Evolutionary conservation across 2,797 vertebrate species (phyloP), one percentile per base, ranked within the genome.

Genomic region (Peromyscus melanophrys): DNA sequence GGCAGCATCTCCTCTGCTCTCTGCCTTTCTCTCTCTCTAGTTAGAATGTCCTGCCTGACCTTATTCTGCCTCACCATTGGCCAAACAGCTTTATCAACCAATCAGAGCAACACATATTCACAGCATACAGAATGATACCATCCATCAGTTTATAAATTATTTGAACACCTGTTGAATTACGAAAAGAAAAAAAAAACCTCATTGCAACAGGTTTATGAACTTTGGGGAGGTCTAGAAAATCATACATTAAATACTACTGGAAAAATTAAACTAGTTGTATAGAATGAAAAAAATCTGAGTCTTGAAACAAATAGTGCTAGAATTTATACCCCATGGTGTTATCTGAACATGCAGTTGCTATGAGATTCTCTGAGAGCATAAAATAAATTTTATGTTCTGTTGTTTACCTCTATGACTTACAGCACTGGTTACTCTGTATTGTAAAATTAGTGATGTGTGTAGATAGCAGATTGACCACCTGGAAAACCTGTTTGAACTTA

Each of bases 271-370:
- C 61, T 93, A 71, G 27, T 43, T 67, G 1, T 82, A 49, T 92
- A 43, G 27, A 90, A 85, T 89, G 55, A 63, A 12, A 49, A 61
- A 96, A 95, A 80, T 92, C 14, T 89, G 37, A 43, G 31, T 89
- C 46, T 89, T 89, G 40, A 93, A 89, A 46, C 80, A 97, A 94
- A 76, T 2, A 7, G 52, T 75, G 0, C 11, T 95, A 34, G 84
- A 85, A 89, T 90, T 96, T 93, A 92, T 94, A 94, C 9, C 40
- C 21, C 19, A 73, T n/a, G 59, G 23, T 95, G 37, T 94, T 97
- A 75, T 97, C 82, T 86, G 89, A 96, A 84, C 6, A n/a, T 89
- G 4, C 7, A 96, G 57, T 93, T 89, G 19, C 67, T 89, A 55
- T 67, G 78, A 93, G 86, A 94, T 78, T 94, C 23, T 27, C 75